phyloP scores from a whole-genome alignment of 2,888 invertebrate species.

The Metellina segmentata region DNA sequence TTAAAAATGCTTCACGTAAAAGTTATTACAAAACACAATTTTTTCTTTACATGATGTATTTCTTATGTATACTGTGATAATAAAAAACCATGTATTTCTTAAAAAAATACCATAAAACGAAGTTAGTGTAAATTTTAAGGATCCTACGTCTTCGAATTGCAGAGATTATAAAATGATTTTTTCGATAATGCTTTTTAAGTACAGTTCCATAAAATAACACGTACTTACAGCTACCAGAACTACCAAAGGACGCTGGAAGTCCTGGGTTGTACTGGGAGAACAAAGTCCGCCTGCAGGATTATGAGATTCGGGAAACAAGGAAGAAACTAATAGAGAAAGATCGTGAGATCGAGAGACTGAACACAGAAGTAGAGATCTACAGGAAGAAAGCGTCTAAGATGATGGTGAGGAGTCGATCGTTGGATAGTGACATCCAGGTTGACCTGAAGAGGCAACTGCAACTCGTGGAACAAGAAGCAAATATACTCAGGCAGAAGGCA shows the following conservation, averaged over 20 bases:
- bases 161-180: no score
- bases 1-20: no score
- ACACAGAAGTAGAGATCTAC: conserved; percentile 86
- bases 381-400: conserved; percentile 79
- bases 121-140: background rate
- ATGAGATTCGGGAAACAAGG: conserved; percentile 87
- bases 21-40: no score
- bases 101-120: no score
- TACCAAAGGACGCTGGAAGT: conserved; percentile 66
- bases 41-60: no score
- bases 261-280: conserved; percentile 85
- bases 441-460: conserved; percentile 89
- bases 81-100: no score
- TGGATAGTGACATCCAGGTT: conserved; percentile 82
- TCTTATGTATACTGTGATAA: no score
- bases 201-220: background rate
- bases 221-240: conserved; percentile 69
- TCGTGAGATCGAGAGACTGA: conserved; percentile 88
- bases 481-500: conserved; percentile 85
- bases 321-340: conserved; percentile 90
- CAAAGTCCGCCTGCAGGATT: conserved; percentile 84
- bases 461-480: conserved; percentile 89
- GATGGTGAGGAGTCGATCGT: conserved; percentile 80
- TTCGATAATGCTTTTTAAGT: background rate
- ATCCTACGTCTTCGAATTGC: background rate